phyloP scores from a whole-genome alignment of 2,888 invertebrate species.

The Cheilosia grossa region DNA sequence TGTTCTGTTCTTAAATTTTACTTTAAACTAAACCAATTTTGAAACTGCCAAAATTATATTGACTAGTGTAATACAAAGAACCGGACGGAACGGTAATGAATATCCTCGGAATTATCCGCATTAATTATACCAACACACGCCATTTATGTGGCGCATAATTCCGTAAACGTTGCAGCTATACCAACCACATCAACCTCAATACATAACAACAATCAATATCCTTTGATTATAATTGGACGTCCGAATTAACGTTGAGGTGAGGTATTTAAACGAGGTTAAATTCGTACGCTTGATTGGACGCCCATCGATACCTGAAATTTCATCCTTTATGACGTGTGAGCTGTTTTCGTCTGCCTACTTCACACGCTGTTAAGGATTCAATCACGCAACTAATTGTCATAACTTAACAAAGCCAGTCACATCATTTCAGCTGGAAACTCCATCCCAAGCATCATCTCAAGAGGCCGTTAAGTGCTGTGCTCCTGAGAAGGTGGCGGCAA shows the following conservation, averaged over 20 bases:
- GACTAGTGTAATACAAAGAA: not conserved
- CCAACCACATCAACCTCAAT: constrained; percentile 56
- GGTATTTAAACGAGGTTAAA: constrained; percentile 37
- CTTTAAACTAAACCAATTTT: not conserved
- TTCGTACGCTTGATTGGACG: constrained; percentile 18
- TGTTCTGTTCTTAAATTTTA: not conserved
- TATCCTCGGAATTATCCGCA: constrained; percentile 18
- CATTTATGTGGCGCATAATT: constrained; percentile 45
- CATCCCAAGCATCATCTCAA: not conserved
- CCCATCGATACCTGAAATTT: constrained; percentile 49
- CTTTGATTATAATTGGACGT: constrained; percentile 43
- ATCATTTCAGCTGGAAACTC: not conserved
- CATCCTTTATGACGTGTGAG: constrained; percentile 34
- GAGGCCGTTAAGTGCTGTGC: not conserved
- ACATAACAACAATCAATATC: constrained; percentile 50
- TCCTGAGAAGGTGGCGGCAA: constrained; percentile 12
- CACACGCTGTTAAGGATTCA: constrained; percentile 46
- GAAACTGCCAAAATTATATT: not conserved
- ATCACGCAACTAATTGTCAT: constrained; percentile 48
- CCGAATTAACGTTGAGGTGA: constrained; percentile 62
- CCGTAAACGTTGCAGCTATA: constrained; percentile 36
- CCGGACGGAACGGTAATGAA: not conserved
- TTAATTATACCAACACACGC: constrained; percentile 33
- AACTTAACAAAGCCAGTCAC: constrained; percentile 14
- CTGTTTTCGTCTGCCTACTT: constrained; percentile 24